Conservation (phyloP, 1,140 invertebrate genomes). For the Apis dorsata region DNA sequence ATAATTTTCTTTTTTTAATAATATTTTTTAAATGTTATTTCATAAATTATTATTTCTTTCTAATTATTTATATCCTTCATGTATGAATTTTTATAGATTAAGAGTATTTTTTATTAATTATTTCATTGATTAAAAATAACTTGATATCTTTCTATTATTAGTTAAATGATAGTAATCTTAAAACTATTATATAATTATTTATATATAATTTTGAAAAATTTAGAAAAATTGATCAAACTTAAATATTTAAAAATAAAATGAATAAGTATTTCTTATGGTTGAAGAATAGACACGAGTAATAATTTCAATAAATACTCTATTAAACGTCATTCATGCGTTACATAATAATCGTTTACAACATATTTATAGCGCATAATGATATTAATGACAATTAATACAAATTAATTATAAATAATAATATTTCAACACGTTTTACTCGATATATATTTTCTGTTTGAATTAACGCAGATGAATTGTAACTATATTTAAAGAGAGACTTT, state of each 20-base stretch:
- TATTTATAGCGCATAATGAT: constrained; percentile 58
- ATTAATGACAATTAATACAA: constrained; percentile 58
- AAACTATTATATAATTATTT: too few relatives aligned
- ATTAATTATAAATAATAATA: constrained; percentile 55
- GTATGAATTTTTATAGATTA: background rate
- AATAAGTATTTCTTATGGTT: background rate
- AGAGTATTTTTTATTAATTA: background rate
- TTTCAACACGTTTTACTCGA: constrained; percentile 48
- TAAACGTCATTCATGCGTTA: constrained; percentile 69
- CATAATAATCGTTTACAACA: constrained; percentile 68
- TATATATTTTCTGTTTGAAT: constrained; percentile 12
- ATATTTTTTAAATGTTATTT: too few relatives aligned
- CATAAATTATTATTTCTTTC: too few relatives aligned
- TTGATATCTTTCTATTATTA: background rate
- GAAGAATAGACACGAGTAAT: background rate
- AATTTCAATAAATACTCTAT: constrained; percentile 72
- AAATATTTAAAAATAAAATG: too few relatives aligned
- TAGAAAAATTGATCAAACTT: too few relatives aligned
- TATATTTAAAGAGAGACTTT: constrained; percentile 20
- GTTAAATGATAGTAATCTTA: background rate
- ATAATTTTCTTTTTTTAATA: too few relatives aligned
- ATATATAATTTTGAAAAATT: too few relatives aligned
- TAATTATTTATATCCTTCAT: background rate
- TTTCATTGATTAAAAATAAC: background rate
- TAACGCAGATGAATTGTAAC: constrained; percentile 18